These are phyloP conservation scores for Halotydeus destructor DNA, from an alignment of 1,140 invertebrate genomes.

Conservation along the genomic window DNA sequence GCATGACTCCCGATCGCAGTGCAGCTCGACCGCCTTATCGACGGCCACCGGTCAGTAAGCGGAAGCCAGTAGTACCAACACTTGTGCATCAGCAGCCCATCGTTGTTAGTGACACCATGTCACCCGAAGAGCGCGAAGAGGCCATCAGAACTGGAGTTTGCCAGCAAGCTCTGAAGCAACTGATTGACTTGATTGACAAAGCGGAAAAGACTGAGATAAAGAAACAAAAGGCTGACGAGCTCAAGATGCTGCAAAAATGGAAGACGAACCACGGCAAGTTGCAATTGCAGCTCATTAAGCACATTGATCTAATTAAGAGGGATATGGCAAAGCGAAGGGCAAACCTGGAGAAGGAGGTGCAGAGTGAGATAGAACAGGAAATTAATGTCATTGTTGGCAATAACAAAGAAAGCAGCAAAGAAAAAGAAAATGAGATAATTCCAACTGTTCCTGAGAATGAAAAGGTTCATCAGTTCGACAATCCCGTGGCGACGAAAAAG, in stretches of 20 bases:
- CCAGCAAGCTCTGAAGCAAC: slow-evolving; percentile 23
- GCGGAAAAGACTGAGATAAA: slow-evolving; percentile 22
- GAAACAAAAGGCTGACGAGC: slow-evolving; percentile 19
- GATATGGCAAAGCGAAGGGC: slow-evolving; percentile 76
- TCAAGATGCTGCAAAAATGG: slow-evolving; percentile 22
- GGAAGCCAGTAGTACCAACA: not conserved
- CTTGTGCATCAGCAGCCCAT: not conserved
- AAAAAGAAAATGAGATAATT: slow-evolving; percentile 21
- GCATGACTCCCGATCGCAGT: not conserved
- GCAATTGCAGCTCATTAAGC: slow-evolving; percentile 38
- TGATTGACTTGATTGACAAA: slow-evolving; percentile 26
- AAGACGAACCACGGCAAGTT: slow-evolving; percentile 23
- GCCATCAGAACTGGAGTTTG: slow-evolving; percentile 21
- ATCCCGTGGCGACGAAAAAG: not conserved
- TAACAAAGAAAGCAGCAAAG: slow-evolving; percentile 10
- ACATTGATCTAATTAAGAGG: slow-evolving; percentile 78
- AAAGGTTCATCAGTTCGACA: not conserved
- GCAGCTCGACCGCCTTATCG: not conserved
- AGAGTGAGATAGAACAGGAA: slow-evolving; percentile 47
- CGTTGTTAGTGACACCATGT: not conserved
- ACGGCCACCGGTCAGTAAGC: not conserved
- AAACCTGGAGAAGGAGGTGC: slow-evolving; percentile 68
- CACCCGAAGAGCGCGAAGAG: not conserved
- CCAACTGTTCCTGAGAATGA: not conserved
- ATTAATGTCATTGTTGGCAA: too few species aligned